Base-by-base conservation (phyloP, 2,113 vertebrate genomes). In the Oncorhynchus mykiss region DNA sequence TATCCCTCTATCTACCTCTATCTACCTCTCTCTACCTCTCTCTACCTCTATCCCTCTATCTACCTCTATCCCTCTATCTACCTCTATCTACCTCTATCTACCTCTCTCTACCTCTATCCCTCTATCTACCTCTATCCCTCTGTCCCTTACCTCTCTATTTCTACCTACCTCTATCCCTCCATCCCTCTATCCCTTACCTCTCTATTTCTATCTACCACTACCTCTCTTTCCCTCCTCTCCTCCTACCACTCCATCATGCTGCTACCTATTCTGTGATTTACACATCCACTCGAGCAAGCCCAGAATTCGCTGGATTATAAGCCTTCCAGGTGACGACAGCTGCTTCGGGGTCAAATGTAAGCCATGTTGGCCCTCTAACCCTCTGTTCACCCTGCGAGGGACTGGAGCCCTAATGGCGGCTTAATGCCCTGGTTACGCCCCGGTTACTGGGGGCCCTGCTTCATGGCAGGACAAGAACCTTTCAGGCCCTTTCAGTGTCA, bases 401-500 rank as follows among this genome's bases (percentile, higher is more conserved):
- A 1, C 29, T 34, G 34, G 20, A 45, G 9, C 16, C 25, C 18
- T 39, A 54, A 64, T 25, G 24, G 51, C 49, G 59, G 3, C 11
- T n/a, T 16, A 27, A 67, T 11, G 67, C 39, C 45, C 27, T 39
- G 18, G 64, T 68, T 51, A 18, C 51, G 5, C 16, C 14, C 51
- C 16, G 3, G 51, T 13, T 18, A 54, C 65, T 25, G 24, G 39
- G 31, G 16, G 49, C 31, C 49, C 12, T 24, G 9, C 49, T 75
- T 80, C 54, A 80, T 75, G 73, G 18, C 62, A 62, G 16, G 24
- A 24, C 72, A 70, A 29, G 59, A 79, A 34, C 59, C 27, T 62
- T 27, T 31, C 39, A 18, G 20, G 45, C 27, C 34, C 62, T 11
- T 65, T 64, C 60, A 39, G 20, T 22, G 48, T 64, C 22, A 20